These are phyloP conservation scores for Tauraco hartlaubi DNA, from an alignment of 2,797 vertebrate species.

Conservation along the genomic window DNA sequence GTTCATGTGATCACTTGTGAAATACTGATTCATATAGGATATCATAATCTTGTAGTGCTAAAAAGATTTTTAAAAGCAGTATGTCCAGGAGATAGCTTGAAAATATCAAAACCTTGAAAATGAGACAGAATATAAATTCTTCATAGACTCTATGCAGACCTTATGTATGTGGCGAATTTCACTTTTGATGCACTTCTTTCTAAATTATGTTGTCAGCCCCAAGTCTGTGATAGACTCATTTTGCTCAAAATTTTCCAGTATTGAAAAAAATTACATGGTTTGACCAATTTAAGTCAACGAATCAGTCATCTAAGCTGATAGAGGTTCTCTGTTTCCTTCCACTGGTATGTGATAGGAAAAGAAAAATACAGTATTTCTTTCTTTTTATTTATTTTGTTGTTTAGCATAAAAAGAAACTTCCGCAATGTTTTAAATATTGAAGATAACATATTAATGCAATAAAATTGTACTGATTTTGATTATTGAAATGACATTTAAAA, in stretches of 20 bases:
- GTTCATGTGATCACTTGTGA: neutral
- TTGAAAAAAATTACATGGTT: neutral
- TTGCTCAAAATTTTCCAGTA: neutral
- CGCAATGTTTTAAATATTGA: neutral
- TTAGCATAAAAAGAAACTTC: neutral
- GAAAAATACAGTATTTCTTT: neutral
- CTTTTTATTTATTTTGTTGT: neutral
- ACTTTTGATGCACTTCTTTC: neutral
- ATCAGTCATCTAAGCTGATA: neutral
- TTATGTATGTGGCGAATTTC: neutral
- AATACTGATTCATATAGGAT: neutral
- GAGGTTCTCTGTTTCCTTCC: neutral
- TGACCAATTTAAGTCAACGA: neutral
- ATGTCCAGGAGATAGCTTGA: neutral
- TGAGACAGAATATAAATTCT: neutral
- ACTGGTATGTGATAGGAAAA: neutral
- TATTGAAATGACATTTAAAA: neutral
- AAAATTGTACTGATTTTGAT: neutral
- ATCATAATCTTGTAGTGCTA: neutral
- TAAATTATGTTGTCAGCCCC: neutral
- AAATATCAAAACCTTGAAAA: neutral
- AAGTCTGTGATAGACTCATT: neutral
- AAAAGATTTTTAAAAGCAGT: rapidly evolving
- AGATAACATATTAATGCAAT: neutral
- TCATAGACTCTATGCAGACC: neutral